These are phyloP conservation scores for Ariopsis seemanni DNA, from an alignment of 2,113 vertebrate species.

Conservation along the genomic window DNA sequence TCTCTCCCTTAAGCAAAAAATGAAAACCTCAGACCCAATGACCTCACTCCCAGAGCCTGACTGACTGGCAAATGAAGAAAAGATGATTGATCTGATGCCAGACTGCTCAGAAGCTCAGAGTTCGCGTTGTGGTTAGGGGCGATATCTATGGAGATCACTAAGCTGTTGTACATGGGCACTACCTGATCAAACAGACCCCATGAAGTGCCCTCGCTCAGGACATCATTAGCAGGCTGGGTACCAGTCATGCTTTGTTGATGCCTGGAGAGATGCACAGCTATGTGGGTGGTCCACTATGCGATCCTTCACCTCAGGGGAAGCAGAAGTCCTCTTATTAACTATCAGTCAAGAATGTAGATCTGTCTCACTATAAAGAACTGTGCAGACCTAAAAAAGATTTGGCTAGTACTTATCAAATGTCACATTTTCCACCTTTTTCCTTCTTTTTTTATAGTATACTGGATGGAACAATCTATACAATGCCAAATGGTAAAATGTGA, in stretches of 20 bases:
- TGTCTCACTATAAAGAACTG: not conserved
- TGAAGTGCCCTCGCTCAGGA: slow-evolving; percentile 65
- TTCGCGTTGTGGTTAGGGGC: slow-evolving; percentile 32
- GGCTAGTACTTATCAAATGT: not conserved
- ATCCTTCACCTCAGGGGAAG: slow-evolving; percentile 50
- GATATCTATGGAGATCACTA: slow-evolving; percentile 31
- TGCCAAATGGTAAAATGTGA: not conserved
- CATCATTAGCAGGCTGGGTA: slow-evolving; percentile 70
- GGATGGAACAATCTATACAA: not conserved
- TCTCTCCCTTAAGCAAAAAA: slow-evolving; percentile 23
- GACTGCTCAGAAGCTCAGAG: slow-evolving; percentile 32
- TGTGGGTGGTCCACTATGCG: slow-evolving; percentile 59
- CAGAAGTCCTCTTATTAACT: slow-evolving; percentile 31
- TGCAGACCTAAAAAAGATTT: slow-evolving; percentile 12
- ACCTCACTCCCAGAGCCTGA: slow-evolving; percentile 31
- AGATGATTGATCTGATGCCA: slow-evolving; percentile 54
- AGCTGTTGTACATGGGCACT: slow-evolving; percentile 54
- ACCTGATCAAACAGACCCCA: slow-evolving; percentile 69
- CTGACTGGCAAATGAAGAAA: slow-evolving; percentile 44
- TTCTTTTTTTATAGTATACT: not conserved
- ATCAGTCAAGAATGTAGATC: slow-evolving; percentile 35
- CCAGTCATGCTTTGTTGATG: slow-evolving; percentile 69
- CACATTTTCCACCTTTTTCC: not conserved
- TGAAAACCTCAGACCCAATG: slow-evolving; percentile 26
- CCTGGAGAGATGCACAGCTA: slow-evolving; percentile 55